phyloP scores from a whole-genome alignment of 1,140 invertebrate species.

The Fopius arisanus region DNA sequence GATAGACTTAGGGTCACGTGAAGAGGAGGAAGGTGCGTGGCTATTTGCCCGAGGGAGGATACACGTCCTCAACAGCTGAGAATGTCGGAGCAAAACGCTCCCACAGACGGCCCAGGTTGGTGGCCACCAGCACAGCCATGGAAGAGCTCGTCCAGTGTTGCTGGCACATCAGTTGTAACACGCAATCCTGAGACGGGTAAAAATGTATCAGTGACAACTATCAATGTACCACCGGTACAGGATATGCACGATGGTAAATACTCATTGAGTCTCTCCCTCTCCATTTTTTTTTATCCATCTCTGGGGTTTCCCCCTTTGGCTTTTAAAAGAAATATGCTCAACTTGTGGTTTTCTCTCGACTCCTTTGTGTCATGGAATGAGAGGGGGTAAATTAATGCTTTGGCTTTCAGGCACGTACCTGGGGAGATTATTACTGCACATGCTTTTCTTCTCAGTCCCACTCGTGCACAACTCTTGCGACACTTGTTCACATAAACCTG shows the following conservation, averaged over 20 bases:
- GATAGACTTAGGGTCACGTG: slow-evolving; percentile 42
- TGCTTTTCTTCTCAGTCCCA: slow-evolving; percentile 1
- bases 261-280: not conserved
- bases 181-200: slow-evolving; percentile 55
- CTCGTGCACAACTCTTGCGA: slow-evolving; percentile 23
- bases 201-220: slow-evolving; percentile 62
- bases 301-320: too few relatives aligned
- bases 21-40: slow-evolving; percentile 37
- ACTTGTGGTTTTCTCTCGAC: not conserved
- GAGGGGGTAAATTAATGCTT: slow-evolving; percentile 32
- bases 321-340: too few relatives aligned
- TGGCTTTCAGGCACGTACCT: slow-evolving; percentile 37
- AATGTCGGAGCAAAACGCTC: slow-evolving; percentile 63
- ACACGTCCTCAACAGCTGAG: slow-evolving; percentile 53
- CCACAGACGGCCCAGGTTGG: slow-evolving; percentile 58
- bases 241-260: slow-evolving; percentile 61
- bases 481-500: slow-evolving; percentile 13
- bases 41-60: slow-evolving; percentile 33
- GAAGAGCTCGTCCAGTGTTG: slow-evolving; percentile 46
- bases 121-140: slow-evolving; percentile 58
- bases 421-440: slow-evolving; percentile 28
- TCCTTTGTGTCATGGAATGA: not conserved
- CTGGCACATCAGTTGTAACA: not conserved
- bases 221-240: slow-evolving; percentile 57
- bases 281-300: too few relatives aligned